These are phyloP conservation scores for Drosophila longiperda DNA, from an alignment of 2,888 invertebrate species.

Conservation along the genomic window DNA sequence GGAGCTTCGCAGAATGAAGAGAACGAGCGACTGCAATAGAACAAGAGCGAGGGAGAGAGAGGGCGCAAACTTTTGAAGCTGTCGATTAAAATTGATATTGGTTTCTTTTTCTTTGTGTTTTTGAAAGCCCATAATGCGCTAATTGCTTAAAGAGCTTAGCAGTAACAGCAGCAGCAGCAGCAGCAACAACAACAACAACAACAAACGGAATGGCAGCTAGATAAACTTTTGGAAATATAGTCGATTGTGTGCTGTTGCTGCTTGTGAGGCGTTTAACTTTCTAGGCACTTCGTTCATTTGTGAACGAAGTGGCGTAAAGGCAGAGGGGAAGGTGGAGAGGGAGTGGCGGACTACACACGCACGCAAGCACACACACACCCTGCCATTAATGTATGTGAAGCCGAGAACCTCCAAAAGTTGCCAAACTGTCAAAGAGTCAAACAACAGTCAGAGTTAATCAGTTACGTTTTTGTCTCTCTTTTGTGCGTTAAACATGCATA, in stretches of 20 bases:
- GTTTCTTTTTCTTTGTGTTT: constrained; percentile 37
- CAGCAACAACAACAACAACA: constrained; percentile 19
- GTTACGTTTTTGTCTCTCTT: constrained; percentile 57
- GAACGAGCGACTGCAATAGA: neutral
- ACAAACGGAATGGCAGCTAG: constrained; percentile 29
- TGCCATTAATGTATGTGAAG: neutral
- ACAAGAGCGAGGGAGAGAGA: constrained; percentile 16
- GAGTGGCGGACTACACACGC: constrained; percentile 4
- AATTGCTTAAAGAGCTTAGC: constrained; percentile 63
- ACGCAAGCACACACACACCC: constrained; percentile 18
- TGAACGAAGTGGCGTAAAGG: constrained; percentile 18
- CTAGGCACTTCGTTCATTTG: constrained; percentile 57
- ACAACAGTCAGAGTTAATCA: constrained; percentile 43
- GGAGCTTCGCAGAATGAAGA: constrained; percentile 27
- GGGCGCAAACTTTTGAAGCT: constrained; percentile 31
- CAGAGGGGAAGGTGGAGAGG: neutral
- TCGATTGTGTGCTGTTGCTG: constrained; percentile 20
- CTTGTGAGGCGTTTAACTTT: constrained; percentile 58
- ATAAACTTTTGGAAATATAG: constrained; percentile 39
- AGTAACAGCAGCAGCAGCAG: constrained; percentile 27
- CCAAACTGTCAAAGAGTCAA: constrained; percentile 43
- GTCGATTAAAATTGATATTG: constrained; percentile 45
- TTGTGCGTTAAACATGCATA: constrained; percentile 20
- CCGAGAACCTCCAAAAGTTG: constrained; percentile 37
- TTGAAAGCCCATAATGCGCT: constrained; percentile 52